Conservation (phyloP, 2,888 invertebrate species). For the Zaprionus bogoriensis region DNA sequence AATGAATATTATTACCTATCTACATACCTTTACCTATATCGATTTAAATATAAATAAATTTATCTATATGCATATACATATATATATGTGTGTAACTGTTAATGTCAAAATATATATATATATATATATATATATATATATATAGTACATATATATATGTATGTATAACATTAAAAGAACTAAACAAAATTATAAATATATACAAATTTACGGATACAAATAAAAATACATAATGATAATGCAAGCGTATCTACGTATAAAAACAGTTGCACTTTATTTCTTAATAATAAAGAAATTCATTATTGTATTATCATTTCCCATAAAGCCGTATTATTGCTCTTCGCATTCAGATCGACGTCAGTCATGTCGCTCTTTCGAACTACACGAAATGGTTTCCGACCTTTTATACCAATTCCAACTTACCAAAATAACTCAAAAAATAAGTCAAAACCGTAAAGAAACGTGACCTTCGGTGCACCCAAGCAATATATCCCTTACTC, state of each 20-base stretch:
- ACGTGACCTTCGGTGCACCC: too few species aligned
- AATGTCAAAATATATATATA: too few species aligned
- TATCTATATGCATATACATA: slow-evolving; percentile 36
- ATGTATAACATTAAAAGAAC: slow-evolving; percentile 31
- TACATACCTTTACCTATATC: slow-evolving; percentile 77
- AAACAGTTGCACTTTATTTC: slow-evolving; percentile 80
- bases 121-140: slow-evolving; percentile 48
- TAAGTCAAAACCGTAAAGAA: too few species aligned
- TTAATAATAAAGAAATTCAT: slow-evolving; percentile 76
- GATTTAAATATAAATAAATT: slow-evolving; percentile 66
- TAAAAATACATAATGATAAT: slow-evolving; percentile 62
- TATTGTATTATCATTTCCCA: too few species aligned
- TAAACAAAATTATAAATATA: slow-evolving; percentile 64
- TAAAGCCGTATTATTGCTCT: too few species aligned
- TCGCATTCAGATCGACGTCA: too few species aligned
- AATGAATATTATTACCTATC: slow-evolving; percentile 77
- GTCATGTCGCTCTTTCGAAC: too few species aligned
- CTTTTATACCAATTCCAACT: too few species aligned
- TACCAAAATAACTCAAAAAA: too few species aligned
- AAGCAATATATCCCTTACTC: too few species aligned
- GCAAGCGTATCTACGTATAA: slow-evolving; percentile 60
- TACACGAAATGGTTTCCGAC: too few species aligned
- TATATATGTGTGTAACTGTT: too few species aligned
- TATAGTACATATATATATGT: slow-evolving; percentile 61
- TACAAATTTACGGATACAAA: slow-evolving; percentile 75